Evolutionary conservation across 2,113 vertebrate species (phyloP).

Genomic region (Cyanoderma ruficeps): DNA sequence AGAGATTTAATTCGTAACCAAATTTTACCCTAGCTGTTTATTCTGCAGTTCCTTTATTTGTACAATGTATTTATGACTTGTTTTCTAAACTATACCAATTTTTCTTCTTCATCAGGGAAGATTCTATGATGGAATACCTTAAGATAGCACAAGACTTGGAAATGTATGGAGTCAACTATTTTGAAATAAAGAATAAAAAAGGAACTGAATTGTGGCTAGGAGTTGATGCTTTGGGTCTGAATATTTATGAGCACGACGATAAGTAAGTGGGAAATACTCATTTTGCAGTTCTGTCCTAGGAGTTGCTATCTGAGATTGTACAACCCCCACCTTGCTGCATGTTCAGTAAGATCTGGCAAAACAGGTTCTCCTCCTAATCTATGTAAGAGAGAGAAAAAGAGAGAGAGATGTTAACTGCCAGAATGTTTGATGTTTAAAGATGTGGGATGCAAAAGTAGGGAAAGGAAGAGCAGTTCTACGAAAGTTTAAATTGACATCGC

Average conservation of each 20-base stretch:
- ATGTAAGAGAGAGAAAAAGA: not conserved
- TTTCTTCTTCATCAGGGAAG: conserved; percentile 82
- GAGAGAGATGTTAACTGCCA: not conserved
- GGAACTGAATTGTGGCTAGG: conserved; percentile 97
- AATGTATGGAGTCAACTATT: conserved; percentile 99
- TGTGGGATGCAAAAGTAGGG: not conserved
- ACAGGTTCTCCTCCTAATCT: not conserved
- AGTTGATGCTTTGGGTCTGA: conserved; percentile 94
- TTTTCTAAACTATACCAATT: not conserved
- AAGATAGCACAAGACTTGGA: conserved; percentile 97
- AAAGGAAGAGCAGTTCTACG: not conserved
- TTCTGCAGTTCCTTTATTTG: not conserved
- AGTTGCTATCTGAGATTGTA: not conserved
- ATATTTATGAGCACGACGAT: conserved; percentile 97
- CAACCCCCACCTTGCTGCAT: not conserved
- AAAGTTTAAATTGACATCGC: not conserved
- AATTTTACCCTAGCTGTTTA: not conserved
- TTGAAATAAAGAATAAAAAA: conserved; percentile 99
- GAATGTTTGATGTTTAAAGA: not conserved
- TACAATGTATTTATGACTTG: not conserved
- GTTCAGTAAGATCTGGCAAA: not conserved
- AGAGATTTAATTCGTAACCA: not conserved
- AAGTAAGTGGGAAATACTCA: conserved; percentile 80
- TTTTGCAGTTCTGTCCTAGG: not conserved
- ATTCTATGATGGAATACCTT: conserved; percentile 98